phyloP scores from a whole-genome alignment of 2,888 invertebrate genomes.

The Chrysolina oricalcia region DNA sequence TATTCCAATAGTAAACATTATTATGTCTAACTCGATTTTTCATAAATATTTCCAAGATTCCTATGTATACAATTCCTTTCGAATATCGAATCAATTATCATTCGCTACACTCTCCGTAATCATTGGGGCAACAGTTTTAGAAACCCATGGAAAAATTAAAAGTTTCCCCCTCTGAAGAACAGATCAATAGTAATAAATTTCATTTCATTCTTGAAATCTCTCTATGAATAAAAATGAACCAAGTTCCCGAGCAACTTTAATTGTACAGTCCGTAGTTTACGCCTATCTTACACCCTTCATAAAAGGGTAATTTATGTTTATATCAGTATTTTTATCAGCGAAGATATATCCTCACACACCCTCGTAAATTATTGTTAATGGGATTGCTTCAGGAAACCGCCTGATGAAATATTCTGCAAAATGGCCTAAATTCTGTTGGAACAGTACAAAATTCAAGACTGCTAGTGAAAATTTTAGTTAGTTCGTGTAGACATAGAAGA shows the following conservation, averaged over 20 bases:
- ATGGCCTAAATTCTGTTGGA: slow-evolving; percentile 62
- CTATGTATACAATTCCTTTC: no score
- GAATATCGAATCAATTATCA: no score
- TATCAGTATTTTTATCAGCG: slow-evolving; percentile 47
- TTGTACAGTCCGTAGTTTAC: slow-evolving; percentile 15
- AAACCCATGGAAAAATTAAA: neutral
- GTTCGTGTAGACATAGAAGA: slow-evolving; percentile 42
- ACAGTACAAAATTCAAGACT: slow-evolving; percentile 65
- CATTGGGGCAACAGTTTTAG: neutral
- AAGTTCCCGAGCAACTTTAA: slow-evolving; percentile 5
- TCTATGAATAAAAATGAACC: neutral
- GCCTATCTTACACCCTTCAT: slow-evolving; percentile 42
- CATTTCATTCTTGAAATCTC: neutral
- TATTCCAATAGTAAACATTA: no score
- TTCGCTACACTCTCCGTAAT: no score
- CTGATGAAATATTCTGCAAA: slow-evolving; percentile 61
- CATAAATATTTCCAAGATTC: no score
- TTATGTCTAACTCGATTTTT: no score
- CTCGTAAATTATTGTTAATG: slow-evolving; percentile 56
- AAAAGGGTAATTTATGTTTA: slow-evolving; percentile 42
- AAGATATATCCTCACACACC: slow-evolving; percentile 67
- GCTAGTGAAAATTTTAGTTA: slow-evolving; percentile 56
- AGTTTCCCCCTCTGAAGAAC: neutral
- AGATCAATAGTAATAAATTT: neutral
- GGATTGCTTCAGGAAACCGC: slow-evolving; percentile 60